Conservation (phyloP, 53 echinoderm and acorn worm species). For the Holothuria leucospilota region DNA sequence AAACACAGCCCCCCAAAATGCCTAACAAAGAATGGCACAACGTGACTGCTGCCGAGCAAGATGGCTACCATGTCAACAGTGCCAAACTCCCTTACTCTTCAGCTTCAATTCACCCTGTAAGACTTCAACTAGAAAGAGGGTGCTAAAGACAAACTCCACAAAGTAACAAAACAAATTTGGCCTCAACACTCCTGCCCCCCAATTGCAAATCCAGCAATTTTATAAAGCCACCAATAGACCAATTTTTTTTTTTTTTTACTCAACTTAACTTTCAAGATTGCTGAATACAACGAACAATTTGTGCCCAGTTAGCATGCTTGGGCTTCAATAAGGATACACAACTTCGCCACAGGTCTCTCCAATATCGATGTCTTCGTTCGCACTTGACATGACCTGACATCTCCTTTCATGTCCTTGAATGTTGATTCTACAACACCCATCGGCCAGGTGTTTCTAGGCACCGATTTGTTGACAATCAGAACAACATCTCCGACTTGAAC, state of each 20-base stretch:
- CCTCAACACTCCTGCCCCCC: background rate
- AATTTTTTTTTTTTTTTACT: background rate
- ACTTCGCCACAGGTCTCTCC: conserved; percentile 24
- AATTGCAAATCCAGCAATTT: background rate
- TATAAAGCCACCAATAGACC: background rate
- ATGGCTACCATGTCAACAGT: too few species aligned
- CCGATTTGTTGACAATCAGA: conserved; percentile 50
- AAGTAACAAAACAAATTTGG: conserved; percentile 14
- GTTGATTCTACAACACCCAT: conserved; percentile 30
- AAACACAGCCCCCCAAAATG: too few species aligned
- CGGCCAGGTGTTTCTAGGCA: conserved; percentile 26
- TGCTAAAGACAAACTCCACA: too few species aligned
- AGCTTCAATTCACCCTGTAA: too few species aligned
- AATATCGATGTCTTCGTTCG: background rate
- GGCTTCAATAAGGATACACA: conserved; percentile 37
- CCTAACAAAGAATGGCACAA: too few species aligned
- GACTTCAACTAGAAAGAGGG: too few species aligned
- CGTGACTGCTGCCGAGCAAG: too few species aligned
- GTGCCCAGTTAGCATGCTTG: background rate
- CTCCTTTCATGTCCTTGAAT: conserved; percentile 44
- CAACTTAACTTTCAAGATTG: background rate
- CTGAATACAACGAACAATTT: background rate
- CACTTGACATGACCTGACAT: conserved; percentile 26
- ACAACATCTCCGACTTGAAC: conserved; percentile 58
- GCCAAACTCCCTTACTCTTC: too few species aligned